Evolutionary conservation across 1,140 invertebrate genomes (phyloP).

Genomic region (Saccostrea echinata): DNA sequence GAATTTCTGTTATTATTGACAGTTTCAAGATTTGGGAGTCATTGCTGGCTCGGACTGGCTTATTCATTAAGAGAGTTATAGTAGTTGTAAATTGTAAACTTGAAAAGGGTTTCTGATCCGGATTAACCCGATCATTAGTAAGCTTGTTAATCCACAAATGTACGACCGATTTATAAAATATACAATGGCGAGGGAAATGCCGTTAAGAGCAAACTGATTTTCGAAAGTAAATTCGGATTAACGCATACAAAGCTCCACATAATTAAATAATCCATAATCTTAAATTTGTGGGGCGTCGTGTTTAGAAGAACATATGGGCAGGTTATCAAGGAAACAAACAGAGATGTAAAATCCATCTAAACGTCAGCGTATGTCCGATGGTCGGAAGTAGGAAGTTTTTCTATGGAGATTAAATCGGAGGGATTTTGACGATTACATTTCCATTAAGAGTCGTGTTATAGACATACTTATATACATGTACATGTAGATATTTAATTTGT

Average conservation of each 20-base stretch:
- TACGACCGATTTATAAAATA: neutral
- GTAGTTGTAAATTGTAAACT: neutral
- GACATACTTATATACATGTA: no score
- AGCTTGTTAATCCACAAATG: neutral
- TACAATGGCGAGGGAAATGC: neutral
- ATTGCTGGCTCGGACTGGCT: neutral
- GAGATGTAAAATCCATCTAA: neutral
- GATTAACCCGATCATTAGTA: neutral
- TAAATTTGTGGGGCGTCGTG: neutral
- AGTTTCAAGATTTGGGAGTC: neutral
- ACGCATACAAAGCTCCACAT: neutral
- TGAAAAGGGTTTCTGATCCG: constrained; percentile 1
- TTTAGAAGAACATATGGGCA: neutral
- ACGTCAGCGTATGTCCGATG: neutral
- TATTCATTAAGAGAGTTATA: neutral
- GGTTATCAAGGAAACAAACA: neutral
- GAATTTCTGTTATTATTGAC: neutral
- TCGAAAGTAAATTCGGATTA: neutral
- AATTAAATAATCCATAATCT: neutral
- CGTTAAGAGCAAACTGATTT: neutral
- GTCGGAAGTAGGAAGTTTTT: neutral
- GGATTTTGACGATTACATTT: no score
- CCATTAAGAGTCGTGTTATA: no score
- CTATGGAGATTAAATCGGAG: neutral
- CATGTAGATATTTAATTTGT: no score